phyloP scores from a whole-genome alignment of 2,888 invertebrate genomes.

The Drosophila emarginata region DNA sequence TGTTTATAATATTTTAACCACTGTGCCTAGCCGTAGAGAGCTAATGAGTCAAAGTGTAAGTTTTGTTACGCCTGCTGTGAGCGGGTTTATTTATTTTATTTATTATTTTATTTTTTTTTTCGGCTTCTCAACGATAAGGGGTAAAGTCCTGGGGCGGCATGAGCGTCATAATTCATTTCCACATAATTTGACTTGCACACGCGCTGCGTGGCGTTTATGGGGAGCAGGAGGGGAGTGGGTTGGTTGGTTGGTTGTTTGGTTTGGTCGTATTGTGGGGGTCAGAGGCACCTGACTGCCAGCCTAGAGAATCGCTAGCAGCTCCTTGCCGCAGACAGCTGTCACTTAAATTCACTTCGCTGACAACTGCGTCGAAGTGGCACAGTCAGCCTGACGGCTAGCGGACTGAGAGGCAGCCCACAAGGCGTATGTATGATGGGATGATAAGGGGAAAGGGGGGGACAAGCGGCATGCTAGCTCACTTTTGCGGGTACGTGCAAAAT shows the following conservation, averaged over 20 bases:
- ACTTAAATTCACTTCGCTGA: constrained; percentile 45
- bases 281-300: background rate
- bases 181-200: constrained; percentile 70
- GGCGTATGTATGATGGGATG: background rate
- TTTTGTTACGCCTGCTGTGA: constrained; percentile 38
- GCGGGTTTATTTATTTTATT: constrained; percentile 20
- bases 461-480: background rate
- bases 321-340: constrained; percentile 44
- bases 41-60: constrained; percentile 40
- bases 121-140: constrained; percentile 10
- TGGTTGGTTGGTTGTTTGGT: background rate
- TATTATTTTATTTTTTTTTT: constrained; percentile 15
- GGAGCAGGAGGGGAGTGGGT: constrained; percentile 11
- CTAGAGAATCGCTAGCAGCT: constrained; percentile 1
- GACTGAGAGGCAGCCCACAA: background rate
- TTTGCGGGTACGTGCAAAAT: constrained; percentile 14
- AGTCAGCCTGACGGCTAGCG: constrained; percentile 5
- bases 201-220: constrained; percentile 28
- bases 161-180: constrained; percentile 69
- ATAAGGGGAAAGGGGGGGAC: no score
- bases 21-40: background rate
- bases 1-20: constrained; percentile 1
- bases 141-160: constrained; percentile 19
- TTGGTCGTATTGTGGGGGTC: background rate
- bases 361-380: constrained; percentile 38